Evolutionary conservation across 1,140 invertebrate genomes (phyloP).

Genomic region (Coptotermes formosanus): DNA sequence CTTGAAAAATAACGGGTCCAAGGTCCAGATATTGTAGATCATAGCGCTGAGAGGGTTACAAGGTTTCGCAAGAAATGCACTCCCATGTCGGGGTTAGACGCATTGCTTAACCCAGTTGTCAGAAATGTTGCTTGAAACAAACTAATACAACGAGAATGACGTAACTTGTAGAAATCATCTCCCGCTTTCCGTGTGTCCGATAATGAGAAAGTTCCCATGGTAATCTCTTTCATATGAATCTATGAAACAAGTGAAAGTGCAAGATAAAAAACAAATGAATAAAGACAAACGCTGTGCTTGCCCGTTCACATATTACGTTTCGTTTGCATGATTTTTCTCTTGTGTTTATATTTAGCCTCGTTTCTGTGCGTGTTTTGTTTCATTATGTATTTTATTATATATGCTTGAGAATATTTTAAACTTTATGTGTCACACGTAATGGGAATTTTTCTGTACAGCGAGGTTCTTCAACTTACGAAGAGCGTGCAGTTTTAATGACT

Average conservation of each 20-base stretch:
- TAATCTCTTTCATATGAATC: neutral
- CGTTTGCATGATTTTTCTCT: neutral
- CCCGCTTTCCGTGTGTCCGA: neutral
- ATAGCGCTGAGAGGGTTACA: neutral
- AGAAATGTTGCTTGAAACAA: neutral
- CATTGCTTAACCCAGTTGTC: neutral
- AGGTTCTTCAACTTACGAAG: too few species aligned
- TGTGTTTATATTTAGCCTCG: neutral
- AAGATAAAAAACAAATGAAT: neutral
- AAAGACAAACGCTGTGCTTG: neutral
- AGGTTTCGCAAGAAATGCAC: neutral
- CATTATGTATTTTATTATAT: neutral
- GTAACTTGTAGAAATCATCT: neutral
- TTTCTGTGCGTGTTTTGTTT: neutral
- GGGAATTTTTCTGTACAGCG: too few species aligned
- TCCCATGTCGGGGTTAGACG: neutral
- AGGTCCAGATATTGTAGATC: neutral
- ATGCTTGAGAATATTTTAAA: neutral
- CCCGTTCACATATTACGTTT: neutral
- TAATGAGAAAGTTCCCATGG: slow-evolving; percentile 5
- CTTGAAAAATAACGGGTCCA: neutral
- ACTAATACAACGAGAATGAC: neutral
- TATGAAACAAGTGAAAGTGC: neutral
- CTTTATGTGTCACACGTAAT: neutral
- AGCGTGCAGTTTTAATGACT: too few species aligned